Conservation (phyloP, 2,797 vertebrate species). For the Labeo calbasu region DNA sequence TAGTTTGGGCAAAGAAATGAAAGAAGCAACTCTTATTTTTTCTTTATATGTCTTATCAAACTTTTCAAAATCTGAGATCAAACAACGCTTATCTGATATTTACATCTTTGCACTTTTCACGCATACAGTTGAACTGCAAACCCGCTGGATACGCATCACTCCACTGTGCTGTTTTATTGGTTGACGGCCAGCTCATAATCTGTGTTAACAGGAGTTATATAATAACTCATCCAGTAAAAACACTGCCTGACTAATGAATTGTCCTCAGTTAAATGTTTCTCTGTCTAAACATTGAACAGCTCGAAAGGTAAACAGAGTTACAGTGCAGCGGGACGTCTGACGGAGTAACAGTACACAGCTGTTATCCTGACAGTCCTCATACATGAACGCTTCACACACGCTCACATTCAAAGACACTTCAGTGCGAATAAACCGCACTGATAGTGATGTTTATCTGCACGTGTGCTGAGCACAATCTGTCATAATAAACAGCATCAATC, state of each 20-base stretch:
- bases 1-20: not conserved
- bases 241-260: constrained; percentile 42
- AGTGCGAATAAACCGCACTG: not conserved
- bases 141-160: not conserved
- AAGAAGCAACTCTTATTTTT: not conserved
- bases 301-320: constrained; percentile 35
- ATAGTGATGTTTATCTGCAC: not conserved
- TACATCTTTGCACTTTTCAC: not conserved
- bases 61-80: not conserved
- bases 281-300: constrained; percentile 37
- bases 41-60: not conserved
- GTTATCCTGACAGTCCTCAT: constrained; percentile 16
- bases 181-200: constrained; percentile 35
- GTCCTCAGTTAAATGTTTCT: constrained; percentile 39
- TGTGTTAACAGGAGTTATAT: constrained; percentile 38
- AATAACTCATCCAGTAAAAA: constrained; percentile 37
- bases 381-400: not conserved
- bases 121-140: not conserved
- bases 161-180: not conserved
- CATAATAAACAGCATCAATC: not conserved
- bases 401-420: not conserved
- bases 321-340: constrained; percentile 8
- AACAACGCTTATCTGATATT: not conserved
- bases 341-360: constrained; percentile 11
- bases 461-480: not conserved